These are phyloP conservation scores for Polylopha cassiicola DNA, from an alignment of 2,888 invertebrate species.

Conservation along the genomic window DNA sequence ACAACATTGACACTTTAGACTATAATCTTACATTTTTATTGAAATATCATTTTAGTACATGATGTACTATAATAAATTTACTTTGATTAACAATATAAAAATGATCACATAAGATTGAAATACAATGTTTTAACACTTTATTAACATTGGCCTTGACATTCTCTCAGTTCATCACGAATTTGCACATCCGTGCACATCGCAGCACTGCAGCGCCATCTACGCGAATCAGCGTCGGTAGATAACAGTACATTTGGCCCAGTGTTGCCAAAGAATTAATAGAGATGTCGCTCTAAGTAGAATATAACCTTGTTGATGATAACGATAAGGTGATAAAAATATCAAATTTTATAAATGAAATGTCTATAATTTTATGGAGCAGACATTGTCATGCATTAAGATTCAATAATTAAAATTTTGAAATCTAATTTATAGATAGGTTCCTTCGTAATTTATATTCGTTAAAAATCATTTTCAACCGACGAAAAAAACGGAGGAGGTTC, in stretches of 20 bases:
- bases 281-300: conserved; percentile 12
- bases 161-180: conserved; percentile 52
- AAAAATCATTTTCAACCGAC: no score
- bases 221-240: conserved; percentile 11
- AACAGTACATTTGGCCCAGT: neutral
- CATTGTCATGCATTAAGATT: no score
- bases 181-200: conserved; percentile 46
- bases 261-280: conserved; percentile 3
- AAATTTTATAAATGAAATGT: no score
- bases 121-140: conserved; percentile 23
- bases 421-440: no score
- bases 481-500: no score
- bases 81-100: conserved; percentile 1
- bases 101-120: conserved; percentile 1
- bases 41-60: neutral
- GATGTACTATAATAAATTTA: neutral
- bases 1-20: conserved; percentile 16
- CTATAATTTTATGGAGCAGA: no score
- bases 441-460: no score
- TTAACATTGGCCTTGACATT: conserved; percentile 71
- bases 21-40: neutral
- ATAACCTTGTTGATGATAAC: conserved; percentile 3
- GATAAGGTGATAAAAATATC: conserved; percentile 6
- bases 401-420: no score
- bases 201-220: conserved; percentile 40